Evolutionary conservation across 2,888 invertebrate species (phyloP).

Genomic region (Trichopoda pennipes): DNA sequence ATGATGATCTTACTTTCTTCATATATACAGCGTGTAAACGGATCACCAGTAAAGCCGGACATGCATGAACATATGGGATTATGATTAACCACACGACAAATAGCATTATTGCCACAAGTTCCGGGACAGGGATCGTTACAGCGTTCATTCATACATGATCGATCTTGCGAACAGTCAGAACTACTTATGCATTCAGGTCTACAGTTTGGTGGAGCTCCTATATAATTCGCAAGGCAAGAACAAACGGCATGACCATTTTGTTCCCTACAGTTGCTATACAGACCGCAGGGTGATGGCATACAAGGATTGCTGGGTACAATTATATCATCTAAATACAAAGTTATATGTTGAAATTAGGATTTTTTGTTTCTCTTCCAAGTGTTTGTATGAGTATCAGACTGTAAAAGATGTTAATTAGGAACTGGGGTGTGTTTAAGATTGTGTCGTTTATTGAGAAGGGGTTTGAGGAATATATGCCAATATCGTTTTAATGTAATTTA

Average conservation of each 20-base stretch:
- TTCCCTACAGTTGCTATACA: conserved; percentile 89
- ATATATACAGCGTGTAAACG: conserved; percentile 87
- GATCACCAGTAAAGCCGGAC: conserved; percentile 89
- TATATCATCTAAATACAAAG: conserved; percentile 74
- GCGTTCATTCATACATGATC: conserved; percentile 89
- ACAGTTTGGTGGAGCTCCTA: conserved; percentile 89
- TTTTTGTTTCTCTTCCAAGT: conserved; percentile 34
- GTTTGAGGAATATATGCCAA: conserved; percentile 17
- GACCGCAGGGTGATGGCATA: conserved; percentile 88
- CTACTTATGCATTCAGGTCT: conserved; percentile 91
- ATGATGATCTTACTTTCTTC: conserved; percentile 85
- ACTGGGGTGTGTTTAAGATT: neutral
- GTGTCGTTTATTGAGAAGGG: conserved; percentile 11
- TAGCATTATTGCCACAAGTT: conserved; percentile 90
- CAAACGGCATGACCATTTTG: conserved; percentile 89
- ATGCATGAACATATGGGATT: conserved; percentile 92
- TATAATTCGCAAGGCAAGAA: conserved; percentile 89
- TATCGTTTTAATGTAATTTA: conserved; percentile 7
- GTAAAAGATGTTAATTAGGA: conserved; percentile 43
- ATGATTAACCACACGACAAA: conserved; percentile 91
- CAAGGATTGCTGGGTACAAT: conserved; percentile 82
- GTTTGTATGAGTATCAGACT: conserved; percentile 17
- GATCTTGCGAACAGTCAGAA: conserved; percentile 90
- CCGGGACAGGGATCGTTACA: conserved; percentile 91
- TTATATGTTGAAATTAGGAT: conserved; percentile 56